Base-by-base conservation (phyloP, 2,888 invertebrate species). In the Escarpia spicata region DNA sequence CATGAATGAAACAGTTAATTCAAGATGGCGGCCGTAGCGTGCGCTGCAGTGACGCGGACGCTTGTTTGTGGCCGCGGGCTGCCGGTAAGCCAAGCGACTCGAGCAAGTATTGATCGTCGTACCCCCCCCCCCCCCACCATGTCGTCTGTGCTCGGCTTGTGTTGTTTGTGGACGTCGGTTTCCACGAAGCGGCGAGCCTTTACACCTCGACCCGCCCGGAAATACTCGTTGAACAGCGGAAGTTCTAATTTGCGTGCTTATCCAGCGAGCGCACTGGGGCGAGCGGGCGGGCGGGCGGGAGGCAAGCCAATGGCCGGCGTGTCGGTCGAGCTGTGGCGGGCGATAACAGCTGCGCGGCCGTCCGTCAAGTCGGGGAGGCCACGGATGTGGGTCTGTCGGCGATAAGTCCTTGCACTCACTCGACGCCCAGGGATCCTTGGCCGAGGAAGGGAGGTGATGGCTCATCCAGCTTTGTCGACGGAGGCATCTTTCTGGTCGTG, bases 171-270 rank as follows among this genome's bases (percentile, higher is more conserved):
- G 75, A 19, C 75, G 75, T 75, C 75, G 75, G 15, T 75, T 75
- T 75, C 75, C 75, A 75, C 75, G 75, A 75, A 75, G n/a, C 75
- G 75, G 75, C 52, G 9, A 52, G 52, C 75, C 75, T 75, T 75
- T 52, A 52, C 52, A 75, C 75, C 75, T 75, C n/a, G 75, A n/a
- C n/a, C 4, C 75, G 75, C 26, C 75, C 75, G 75, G 75, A 75
- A 75, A 75, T 75, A 2, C 75, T 75, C 75, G 75, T 75, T 75
- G 75, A 75, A 75, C 75, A 75, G 75, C 75, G 75, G 75, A 75
- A 75, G 75, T 75, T 75, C 75, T 75, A 75, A 75, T 75, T 75
- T 75, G 75, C 75, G 75, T 75, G 75, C 26, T 75, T 75, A 75
- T 75, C 75, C 75, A 75, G 26, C 52, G 75, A 75, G 26, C 26